A percentile compares a stretch with the other conserved stretches of the same genome.
Conservation (phyloP, 30 jellyfish, hydroid and myxozoan genomes). For the Chrysaora quinquecirrha region DNA sequence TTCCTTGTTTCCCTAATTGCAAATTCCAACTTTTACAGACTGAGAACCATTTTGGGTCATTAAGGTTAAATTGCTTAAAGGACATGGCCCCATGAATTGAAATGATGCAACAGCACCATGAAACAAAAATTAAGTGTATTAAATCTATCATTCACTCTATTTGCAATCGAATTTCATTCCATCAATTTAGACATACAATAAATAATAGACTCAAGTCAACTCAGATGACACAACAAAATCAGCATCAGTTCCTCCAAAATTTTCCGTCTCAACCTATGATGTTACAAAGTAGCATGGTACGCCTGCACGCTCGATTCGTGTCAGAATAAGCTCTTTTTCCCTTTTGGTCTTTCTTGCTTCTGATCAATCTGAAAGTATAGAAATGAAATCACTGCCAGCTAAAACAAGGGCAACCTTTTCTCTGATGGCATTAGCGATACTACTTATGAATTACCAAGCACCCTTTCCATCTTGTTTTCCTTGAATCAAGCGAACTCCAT, state of each 20-base stretch:
- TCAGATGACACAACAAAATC: no score
- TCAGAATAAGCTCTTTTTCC: conserved; percentile 28
- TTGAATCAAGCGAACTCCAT: conserved; percentile 24
- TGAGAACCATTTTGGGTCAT: no score
- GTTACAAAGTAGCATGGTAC: conserved; percentile 39
- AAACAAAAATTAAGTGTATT: no score
- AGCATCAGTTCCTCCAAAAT: conserved; percentile 37
- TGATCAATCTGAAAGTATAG: conserved; percentile 49
- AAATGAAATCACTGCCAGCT: conserved; percentile 40
- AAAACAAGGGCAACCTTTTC: conserved; percentile 39
- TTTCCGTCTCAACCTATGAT: conserved; percentile 22
- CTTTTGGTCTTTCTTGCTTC: conserved; percentile 48
- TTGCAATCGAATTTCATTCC: no score
- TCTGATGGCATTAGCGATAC: conserved; percentile 30
- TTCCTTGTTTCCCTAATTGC: no score
- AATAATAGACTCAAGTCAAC: no score
- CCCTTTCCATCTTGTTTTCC: conserved; percentile 48
- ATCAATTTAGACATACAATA: no score
- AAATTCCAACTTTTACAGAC: no score
- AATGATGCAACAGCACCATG: no score
- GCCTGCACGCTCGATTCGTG: conserved; percentile 39
- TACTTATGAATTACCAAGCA: conserved; percentile 34
- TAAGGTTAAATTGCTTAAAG: no score
- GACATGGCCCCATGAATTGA: no score
- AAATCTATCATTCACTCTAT: no score